Conservation (phyloP, 1,140 invertebrate species). For the Cydia fagiglandana region DNA sequence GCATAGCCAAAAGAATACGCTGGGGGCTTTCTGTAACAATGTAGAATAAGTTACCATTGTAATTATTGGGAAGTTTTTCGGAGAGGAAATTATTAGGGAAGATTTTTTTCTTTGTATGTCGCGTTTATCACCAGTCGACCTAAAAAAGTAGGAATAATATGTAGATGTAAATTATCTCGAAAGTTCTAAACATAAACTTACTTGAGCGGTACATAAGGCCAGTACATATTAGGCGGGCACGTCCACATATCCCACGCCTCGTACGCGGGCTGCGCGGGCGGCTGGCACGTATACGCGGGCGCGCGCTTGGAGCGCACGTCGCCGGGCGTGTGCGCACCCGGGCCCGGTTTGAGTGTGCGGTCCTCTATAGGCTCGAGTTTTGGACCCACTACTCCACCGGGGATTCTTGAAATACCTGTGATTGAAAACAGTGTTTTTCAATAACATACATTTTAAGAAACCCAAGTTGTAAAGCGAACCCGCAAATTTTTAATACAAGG, state of each 20-base stretch:
- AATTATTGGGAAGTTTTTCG: background rate
- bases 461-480: too few species aligned
- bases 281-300: slow-evolving; percentile 53
- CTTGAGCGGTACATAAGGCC: slow-evolving; percentile 49
- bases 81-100: too few species aligned
- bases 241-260: slow-evolving; percentile 62
- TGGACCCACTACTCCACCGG: slow-evolving; percentile 49
- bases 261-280: slow-evolving; percentile 48
- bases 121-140: too few species aligned
- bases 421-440: background rate
- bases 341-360: slow-evolving; percentile 51
- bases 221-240: slow-evolving; percentile 69
- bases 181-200: slow-evolving; percentile 34
- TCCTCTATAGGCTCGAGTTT: slow-evolving; percentile 39
- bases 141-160: too few species aligned
- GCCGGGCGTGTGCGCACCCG: slow-evolving; percentile 45
- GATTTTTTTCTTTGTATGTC: too few species aligned
- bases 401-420: slow-evolving; percentile 52
- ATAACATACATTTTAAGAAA: too few species aligned
- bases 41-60: background rate
- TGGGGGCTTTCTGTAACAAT: slow-evolving; percentile 48
- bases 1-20: slow-evolving; percentile 52
- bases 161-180: too few species aligned
- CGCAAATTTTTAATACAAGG: too few species aligned
- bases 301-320: slow-evolving; percentile 43